Evolutionary conservation across 2,113 vertebrate species (phyloP).

Genomic region (Barbus barbus): DNA sequence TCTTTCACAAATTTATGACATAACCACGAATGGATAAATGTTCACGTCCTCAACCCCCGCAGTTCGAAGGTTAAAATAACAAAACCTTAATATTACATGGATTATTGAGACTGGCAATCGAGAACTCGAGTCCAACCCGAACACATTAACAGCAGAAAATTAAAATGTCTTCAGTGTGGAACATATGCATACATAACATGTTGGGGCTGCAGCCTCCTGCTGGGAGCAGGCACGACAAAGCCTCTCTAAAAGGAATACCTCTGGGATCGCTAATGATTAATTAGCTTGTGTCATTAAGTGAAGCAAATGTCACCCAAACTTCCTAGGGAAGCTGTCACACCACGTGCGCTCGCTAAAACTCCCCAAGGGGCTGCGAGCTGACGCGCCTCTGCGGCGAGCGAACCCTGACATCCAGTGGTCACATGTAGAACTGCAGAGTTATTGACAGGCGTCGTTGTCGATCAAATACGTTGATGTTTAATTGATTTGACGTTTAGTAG

Average conservation of each 20-base stretch:
- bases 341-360: constrained; percentile 72
- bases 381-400: constrained; percentile 68
- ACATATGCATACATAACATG: constrained; percentile 83
- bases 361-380: constrained; percentile 66
- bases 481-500: neutral
- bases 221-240: constrained; percentile 85
- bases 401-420: constrained; percentile 91
- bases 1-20: too few relatives aligned
- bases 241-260: constrained; percentile 89
- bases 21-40: too few relatives aligned
- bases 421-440: constrained; percentile 51
- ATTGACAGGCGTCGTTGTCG: neutral
- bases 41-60: neutral
- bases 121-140: constrained; percentile 66
- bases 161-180: constrained; percentile 72
- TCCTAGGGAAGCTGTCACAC: constrained; percentile 87
- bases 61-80: neutral
- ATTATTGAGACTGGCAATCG: constrained; percentile 60
- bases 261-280: constrained; percentile 98
- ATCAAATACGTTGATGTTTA: neutral
- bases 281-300: constrained; percentile 97
- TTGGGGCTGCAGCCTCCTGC: constrained; percentile 86
- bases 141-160: constrained; percentile 72
- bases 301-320: constrained; percentile 95
- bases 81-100: constrained; percentile 27